Evolutionary conservation across 1,140 invertebrate species (phyloP), one percentile per base, ranked within the genome.

Genomic region (Wiebesia pumilae): DNA sequence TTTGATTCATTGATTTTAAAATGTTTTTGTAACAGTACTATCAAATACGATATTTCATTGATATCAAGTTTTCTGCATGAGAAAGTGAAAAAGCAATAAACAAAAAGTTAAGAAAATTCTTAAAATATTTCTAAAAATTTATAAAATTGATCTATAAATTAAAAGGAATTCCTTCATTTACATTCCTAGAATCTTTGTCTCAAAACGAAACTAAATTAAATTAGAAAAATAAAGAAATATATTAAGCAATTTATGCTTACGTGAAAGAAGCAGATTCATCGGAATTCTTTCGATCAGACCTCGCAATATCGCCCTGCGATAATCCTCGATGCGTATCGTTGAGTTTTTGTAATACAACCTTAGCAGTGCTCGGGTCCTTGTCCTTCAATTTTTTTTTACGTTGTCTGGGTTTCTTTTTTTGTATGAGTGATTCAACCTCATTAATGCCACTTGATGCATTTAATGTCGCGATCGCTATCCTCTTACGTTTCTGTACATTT

Each of bases 341-440:
- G 3, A 92, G 83, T 84, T 92, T 92, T 54, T 90, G 87, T 24
- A 92, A 86, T 16, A 92, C 90, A 43, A 92, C 92, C 80, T 91
- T 92, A 16, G 87, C 92, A 3, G 88, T 21, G 30, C 89, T 91
- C 16, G 91, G 91, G 81, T 92, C 91, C 81, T 88, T 90, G 51
- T 69, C 73, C 0, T 87, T 81, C 12, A 6, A 38, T 14, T 69
- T 75, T 85, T 90, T 35, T 30, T 88, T 62, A 67, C 33, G 81
- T 81, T 87, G 19, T 30, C 67, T 82, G 0, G 54, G 1, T 35
- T 73, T 73, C 27, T 75, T 65, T 58, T 88, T 81, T 6, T 7
- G 38, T n/a, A 35, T 30, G 16, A n/a, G 71, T 0, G 47, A 38
- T 19, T 62, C 77, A 24, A 51, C 62, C 27, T 65, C 65, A 3